Evolutionary conservation across 2,888 invertebrate species (phyloP).

Genomic region (Horisme vitalbata): DNA sequence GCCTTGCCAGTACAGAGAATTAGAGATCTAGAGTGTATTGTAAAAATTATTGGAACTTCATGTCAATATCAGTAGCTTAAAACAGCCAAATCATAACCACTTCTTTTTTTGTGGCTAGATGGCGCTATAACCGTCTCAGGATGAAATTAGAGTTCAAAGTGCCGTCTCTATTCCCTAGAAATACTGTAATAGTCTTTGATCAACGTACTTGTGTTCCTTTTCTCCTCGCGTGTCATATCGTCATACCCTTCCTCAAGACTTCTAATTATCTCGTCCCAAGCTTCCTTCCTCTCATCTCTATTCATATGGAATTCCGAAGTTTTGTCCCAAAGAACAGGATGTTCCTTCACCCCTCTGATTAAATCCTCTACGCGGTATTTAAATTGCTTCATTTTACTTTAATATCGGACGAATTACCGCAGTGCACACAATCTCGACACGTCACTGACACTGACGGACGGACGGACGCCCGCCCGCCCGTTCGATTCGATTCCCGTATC

Average conservation of each 20-base stretch:
- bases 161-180: too few relatives aligned
- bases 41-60: too few relatives aligned
- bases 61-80: too few relatives aligned
- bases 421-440: constrained; percentile 56
- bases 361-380: constrained; percentile 63
- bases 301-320: constrained; percentile 68
- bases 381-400: constrained; percentile 64
- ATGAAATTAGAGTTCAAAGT: too few relatives aligned
- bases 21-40: too few relatives aligned
- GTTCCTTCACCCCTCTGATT: constrained; percentile 52
- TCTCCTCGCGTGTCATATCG: constrained; percentile 56
- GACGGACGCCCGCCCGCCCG: too few relatives aligned
- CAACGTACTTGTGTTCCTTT: constrained; percentile 47
- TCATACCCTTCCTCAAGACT: constrained; percentile 60
- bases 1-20: too few relatives aligned
- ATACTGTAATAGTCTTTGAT: too few relatives aligned
- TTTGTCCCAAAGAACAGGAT: constrained; percentile 72
- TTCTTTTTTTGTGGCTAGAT: too few relatives aligned
- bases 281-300: constrained; percentile 57
- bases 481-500: constrained; percentile 54
- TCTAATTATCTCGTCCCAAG: constrained; percentile 70
- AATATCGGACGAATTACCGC: constrained; percentile 34
- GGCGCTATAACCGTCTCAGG: too few relatives aligned
- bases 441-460: too few relatives aligned
- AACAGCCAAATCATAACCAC: too few relatives aligned